Conservation (phyloP, 37 sponge, comb jelly and placozoan species). For the Haliclona indistincta region DNA sequence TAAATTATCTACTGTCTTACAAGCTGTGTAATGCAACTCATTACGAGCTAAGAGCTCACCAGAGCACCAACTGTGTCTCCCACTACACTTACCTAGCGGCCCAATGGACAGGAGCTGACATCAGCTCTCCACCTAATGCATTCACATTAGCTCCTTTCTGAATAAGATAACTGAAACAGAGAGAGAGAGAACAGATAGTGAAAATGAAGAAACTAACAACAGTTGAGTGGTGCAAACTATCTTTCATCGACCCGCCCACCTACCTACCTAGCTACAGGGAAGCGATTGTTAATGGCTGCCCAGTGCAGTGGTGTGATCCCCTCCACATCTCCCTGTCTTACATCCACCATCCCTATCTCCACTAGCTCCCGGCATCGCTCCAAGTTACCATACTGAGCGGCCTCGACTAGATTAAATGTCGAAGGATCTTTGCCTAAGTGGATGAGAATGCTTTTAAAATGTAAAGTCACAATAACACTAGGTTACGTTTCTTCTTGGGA, state of each 20-base stretch:
- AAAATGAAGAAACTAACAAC: neutral
- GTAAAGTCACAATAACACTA: neutral
- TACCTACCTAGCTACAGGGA: conserved; percentile 73
- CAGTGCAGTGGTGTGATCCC: conserved; percentile 91
- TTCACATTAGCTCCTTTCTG: conserved; percentile 91
- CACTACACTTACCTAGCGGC: conserved; percentile 73
- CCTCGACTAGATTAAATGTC: conserved; percentile 64
- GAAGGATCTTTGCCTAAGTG: conserved; percentile 37
- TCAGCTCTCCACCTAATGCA: conserved; percentile 86
- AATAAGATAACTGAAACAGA: conserved; percentile 64
- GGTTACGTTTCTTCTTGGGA: neutral
- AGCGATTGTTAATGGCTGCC: conserved; percentile 96
- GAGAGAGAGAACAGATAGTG: neutral
- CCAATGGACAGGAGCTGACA: conserved; percentile 91
- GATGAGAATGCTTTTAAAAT: neutral
- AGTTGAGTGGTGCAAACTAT: neutral
- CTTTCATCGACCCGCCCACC: neutral
- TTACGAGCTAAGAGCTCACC: neutral
- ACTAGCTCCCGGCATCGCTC: conserved; percentile 79
- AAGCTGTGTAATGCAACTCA: too few species aligned
- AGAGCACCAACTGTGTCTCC: neutral
- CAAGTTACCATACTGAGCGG: conserved; percentile 85
- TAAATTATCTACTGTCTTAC: neutral
- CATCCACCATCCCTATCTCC: conserved; percentile 69
- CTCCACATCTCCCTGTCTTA: conserved; percentile 69